Evolutionary conservation across 2,113 vertebrate species (phyloP).

Genomic region (Gnathonemus longibarbis): DNA sequence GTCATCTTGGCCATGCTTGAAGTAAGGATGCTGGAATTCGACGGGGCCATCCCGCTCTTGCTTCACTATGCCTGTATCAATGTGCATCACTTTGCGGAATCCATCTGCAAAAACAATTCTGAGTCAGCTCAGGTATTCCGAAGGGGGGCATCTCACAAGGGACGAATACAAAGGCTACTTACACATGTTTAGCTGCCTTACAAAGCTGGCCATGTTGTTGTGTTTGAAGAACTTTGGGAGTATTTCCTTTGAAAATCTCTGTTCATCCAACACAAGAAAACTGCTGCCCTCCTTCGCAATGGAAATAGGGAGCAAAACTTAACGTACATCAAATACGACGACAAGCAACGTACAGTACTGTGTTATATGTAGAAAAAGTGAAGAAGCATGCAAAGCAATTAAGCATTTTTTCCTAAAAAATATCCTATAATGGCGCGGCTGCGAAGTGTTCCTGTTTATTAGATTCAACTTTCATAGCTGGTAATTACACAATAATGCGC

Average conservation of each 20-base stretch:
- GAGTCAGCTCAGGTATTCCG: background rate
- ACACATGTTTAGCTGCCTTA: conserved; percentile 98
- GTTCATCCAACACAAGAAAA: conserved; percentile 91
- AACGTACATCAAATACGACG: background rate
- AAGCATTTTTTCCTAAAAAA: background rate
- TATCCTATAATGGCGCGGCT: background rate
- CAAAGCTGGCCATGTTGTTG: conserved; percentile 98
- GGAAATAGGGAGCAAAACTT: background rate
- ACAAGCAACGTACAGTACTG: background rate
- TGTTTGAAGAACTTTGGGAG: conserved; percentile 98
- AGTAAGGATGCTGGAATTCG: conserved; percentile 90
- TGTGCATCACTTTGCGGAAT: conserved; percentile 90
- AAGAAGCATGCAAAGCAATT: background rate
- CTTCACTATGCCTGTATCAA: conserved; percentile 85
- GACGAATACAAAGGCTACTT: conserved; percentile 45
- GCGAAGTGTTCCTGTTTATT: background rate
- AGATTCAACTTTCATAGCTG: background rate
- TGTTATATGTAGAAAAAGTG: background rate
- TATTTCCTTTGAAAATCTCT: conserved; percentile 91
- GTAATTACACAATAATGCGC: background rate
- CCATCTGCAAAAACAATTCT: conserved; percentile 66
- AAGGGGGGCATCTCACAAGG: background rate
- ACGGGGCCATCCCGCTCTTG: conserved; percentile 84
- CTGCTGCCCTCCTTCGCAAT: conserved; percentile 80
- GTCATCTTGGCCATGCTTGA: conserved; percentile 88